Base-by-base conservation (phyloP, 2,113 vertebrate genomes). In the Hiodon tergisus region DNA sequence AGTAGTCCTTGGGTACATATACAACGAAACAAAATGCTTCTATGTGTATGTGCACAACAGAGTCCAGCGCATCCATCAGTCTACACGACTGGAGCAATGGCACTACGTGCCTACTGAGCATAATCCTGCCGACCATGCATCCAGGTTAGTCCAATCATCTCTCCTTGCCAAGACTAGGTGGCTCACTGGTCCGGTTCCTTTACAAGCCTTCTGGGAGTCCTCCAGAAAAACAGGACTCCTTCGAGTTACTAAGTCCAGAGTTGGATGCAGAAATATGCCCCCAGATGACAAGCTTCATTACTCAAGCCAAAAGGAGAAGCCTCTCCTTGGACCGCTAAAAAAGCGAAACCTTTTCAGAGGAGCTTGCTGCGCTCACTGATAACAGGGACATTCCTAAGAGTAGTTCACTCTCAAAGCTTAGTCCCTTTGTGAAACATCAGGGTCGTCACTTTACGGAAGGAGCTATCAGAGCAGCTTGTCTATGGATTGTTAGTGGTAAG, bases 361-460 rank as follows among this genome's bases (percentile, higher is more conserved):
- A n/a, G n/a, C n/a, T n/a, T n/a, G n/a, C n/a, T n/a, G n/a, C n/a
- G n/a, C n/a, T n/a, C n/a, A n/a, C n/a, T n/a, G n/a, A n/a, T n/a
- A n/a, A n/a, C n/a, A n/a, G n/a, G n/a, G n/a, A n/a, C 62, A 50
- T 78, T 59, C 62, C 62, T 13, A 57, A 75, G 51, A 54, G 47
- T 14, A 72, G 70, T 55, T 58, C 55, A 2, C 69, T 78, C 31
- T 4, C 5, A 2, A 81, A 78, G 14, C 63, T 66, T 3, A 65
- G n/a, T 70, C 51, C 67, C 5, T 51, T 63, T 1, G 79, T 82
- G 17, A 60, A 74, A 31, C 76, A 82, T 57, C 74, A 81, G 74
- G 76, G 79, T 9, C 17, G 71, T 14, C 74, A 76, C 50, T 71
- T 82, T n/a, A 82, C 74, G 0, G 73, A 78, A 77, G 75, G 79